Evolutionary conservation across 2,888 invertebrate species (phyloP).

Genomic region (Ichneumon xanthorius): DNA sequence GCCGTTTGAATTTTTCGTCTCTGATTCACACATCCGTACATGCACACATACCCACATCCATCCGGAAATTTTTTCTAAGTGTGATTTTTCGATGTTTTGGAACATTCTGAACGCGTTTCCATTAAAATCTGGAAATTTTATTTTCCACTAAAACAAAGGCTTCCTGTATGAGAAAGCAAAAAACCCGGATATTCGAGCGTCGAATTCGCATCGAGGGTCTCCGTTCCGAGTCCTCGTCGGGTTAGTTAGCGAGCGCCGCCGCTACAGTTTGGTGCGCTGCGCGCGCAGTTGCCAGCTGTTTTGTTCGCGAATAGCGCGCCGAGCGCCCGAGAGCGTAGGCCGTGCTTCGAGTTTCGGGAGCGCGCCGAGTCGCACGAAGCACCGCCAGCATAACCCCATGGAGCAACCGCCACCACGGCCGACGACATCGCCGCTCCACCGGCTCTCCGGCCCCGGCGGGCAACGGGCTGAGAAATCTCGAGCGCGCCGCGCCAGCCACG

Average conservation of each 20-base stretch:
- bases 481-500: slow-evolving; percentile 65
- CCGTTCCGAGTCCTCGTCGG: not conserved
- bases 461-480: slow-evolving; percentile 64
- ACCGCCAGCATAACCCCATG: not conserved
- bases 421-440: slow-evolving; percentile 17
- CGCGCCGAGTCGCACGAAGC: slow-evolving; percentile 1
- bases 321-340: not conserved
- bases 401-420: slow-evolving; percentile 27
- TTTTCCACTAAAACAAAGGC: too few species aligned
- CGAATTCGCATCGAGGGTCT: not conserved
- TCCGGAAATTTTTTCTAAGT: too few species aligned
- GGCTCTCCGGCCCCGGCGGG: slow-evolving; percentile 36
- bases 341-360: slow-evolving; percentile 13
- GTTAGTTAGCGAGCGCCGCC: not conserved
- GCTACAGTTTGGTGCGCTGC: not conserved
- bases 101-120: too few species aligned
- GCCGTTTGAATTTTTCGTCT: too few species aligned
- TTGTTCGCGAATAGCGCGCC: slow-evolving; percentile 7
- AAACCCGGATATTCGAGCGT: not conserved
- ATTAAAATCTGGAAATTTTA: too few species aligned
- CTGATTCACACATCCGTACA: too few species aligned
- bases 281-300: slow-evolving; percentile 46
- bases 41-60: too few species aligned
- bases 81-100: too few species aligned
- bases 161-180: not conserved